A percentile compares a stretch with the other conserved stretches of the same genome.
These are phyloP conservation scores for Neodiprion fabricii DNA, from an alignment of 1,140 invertebrate species.

Conservation along the genomic window DNA sequence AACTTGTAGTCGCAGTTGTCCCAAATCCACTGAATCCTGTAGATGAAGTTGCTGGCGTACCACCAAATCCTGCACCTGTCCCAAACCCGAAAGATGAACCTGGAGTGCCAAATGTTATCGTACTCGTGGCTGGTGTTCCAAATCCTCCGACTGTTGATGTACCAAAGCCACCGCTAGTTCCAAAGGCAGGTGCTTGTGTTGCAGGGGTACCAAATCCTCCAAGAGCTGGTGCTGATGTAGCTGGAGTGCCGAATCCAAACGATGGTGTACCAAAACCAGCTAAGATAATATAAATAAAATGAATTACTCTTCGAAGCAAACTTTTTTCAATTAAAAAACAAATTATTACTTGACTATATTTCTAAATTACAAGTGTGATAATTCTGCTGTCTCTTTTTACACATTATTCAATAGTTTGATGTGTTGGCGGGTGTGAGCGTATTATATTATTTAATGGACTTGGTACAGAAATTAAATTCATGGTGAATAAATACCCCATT, in stretches of 20 bases:
- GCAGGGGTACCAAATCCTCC: constrained; percentile 53
- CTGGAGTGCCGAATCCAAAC: constrained; percentile 51
- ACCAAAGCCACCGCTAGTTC: constrained; percentile 51
- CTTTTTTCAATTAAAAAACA: neutral
- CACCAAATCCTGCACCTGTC: constrained; percentile 30
- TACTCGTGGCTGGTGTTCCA: constrained; percentile 44
- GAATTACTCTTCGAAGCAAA: neutral
- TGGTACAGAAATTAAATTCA: too few species aligned
- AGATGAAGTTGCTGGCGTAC: constrained; percentile 31
- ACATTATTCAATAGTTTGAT: constrained; percentile 1
- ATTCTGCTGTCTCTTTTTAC: neutral
- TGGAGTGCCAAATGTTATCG: constrained; percentile 34
- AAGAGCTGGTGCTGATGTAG: constrained; percentile 41
- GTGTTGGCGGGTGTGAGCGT: too few species aligned
- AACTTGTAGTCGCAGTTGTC: constrained; percentile 41
- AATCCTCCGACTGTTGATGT: constrained; percentile 45
- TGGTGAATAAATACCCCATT: neutral
- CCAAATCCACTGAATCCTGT: constrained; percentile 52
- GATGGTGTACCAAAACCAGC: constrained; percentile 48
- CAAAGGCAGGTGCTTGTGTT: constrained; percentile 47
- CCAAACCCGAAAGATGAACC: constrained; percentile 28
- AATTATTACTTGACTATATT: neutral
- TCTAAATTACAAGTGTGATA: neutral
- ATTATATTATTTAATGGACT: too few species aligned
- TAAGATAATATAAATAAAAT: constrained; percentile 14